These are phyloP conservation scores for Drosophila lowei DNA, from an alignment of 1,140 invertebrate genomes.

Conservation along the genomic window DNA sequence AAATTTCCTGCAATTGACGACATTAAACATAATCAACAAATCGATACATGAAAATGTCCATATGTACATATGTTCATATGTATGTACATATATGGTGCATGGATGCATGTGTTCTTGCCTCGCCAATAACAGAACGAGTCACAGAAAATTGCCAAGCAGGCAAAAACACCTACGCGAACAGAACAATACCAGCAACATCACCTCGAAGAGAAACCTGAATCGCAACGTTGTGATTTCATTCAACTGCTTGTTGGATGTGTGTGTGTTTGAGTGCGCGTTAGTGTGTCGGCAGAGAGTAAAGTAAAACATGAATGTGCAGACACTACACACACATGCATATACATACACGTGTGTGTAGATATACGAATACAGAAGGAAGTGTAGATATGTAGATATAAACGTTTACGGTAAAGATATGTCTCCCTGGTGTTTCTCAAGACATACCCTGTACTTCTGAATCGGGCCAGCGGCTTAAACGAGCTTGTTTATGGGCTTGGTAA, in stretches of 20 bases:
- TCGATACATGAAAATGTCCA: slow-evolving; percentile 2
- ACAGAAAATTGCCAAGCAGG: background rate
- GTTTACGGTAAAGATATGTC: no score
- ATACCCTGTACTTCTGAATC: no score
- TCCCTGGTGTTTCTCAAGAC: no score
- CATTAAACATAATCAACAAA: background rate
- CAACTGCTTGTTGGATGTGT: slow-evolving; percentile 3
- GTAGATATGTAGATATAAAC: no score
- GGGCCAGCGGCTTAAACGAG: no score
- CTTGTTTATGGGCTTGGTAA: no score
- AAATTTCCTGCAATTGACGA: no score
- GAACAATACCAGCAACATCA: no score
- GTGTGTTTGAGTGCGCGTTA: slow-evolving; percentile 1
- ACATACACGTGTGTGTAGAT: no score
- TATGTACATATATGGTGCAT: slow-evolving; percentile 18
- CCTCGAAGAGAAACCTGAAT: background rate
- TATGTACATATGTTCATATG: background rate
- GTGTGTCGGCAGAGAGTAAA: background rate
- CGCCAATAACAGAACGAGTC: slow-evolving; percentile 1
- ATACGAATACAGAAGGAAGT: no score
- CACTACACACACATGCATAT: background rate
- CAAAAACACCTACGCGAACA: background rate
- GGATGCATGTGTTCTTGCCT: slow-evolving; percentile 15
- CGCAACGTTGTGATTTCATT: slow-evolving; percentile 1
- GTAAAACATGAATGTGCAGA: slow-evolving; percentile 3